Conservation (phyloP, 2,888 invertebrate genomes). For the Mycalesis mineus region DNA sequence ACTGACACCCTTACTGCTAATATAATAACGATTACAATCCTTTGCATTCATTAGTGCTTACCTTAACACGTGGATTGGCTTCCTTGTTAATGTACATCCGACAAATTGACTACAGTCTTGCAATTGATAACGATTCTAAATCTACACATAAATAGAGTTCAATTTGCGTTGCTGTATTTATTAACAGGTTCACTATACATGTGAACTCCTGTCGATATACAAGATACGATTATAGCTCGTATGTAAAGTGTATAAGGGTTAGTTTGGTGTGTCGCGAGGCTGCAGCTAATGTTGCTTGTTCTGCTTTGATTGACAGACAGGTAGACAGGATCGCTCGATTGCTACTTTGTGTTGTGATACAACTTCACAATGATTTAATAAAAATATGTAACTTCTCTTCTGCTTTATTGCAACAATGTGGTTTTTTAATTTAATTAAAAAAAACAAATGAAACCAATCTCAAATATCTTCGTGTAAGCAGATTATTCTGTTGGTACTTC, state of each 20-base stretch:
- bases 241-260: not conserved
- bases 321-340: no score
- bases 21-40: not conserved
- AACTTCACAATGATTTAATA: no score
- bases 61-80: not conserved
- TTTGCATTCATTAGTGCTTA: not conserved
- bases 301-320: not conserved
- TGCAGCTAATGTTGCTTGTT: not conserved
- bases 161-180: not conserved
- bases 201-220: slow-evolving; percentile 2
- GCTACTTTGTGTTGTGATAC: no score
- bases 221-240: not conserved
- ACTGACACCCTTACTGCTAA: not conserved
- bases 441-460: no score
- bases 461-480: no score
- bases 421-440: no score
- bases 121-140: not conserved
- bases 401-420: no score
- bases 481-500: no score
- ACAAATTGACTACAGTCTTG: not conserved
- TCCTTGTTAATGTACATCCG: not conserved
- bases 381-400: no score
- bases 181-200: not conserved
- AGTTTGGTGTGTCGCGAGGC: not conserved
- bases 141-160: not conserved